Conservation (phyloP, 2,113 vertebrate species). For the Rhabdornis inornatus region DNA sequence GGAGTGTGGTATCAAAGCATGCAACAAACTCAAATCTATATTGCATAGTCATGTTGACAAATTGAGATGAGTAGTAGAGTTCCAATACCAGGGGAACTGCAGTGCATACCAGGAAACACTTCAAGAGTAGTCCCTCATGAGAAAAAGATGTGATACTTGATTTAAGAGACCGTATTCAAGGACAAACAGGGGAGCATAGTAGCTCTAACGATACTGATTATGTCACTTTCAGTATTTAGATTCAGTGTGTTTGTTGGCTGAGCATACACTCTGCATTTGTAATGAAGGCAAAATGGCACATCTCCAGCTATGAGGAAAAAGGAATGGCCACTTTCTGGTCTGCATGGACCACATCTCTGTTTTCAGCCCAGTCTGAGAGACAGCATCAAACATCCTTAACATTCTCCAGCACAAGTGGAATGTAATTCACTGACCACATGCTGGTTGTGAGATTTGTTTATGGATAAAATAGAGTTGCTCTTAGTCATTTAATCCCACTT, state of each 20-base stretch:
- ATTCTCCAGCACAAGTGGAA: fast-evolving
- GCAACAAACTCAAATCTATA: background rate
- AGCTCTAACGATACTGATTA: background rate
- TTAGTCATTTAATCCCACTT: background rate
- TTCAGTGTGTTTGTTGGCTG: background rate
- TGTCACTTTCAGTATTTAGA: background rate
- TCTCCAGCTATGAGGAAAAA: background rate
- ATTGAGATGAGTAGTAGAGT: background rate
- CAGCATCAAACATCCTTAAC: background rate
- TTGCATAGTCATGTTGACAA: fast-evolving
- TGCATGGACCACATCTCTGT: background rate
- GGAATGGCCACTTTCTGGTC: background rate
- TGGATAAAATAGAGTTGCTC: background rate
- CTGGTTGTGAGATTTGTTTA: background rate
- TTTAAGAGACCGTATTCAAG: background rate
- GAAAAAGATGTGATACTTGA: background rate
- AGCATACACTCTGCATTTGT: background rate
- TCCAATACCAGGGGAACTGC: background rate
- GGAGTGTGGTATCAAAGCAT: background rate
- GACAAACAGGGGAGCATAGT: background rate
- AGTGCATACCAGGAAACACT: background rate
- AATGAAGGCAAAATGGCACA: background rate
- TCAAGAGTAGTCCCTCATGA: background rate
- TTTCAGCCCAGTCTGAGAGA: background rate
- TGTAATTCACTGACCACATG: background rate